Evolutionary conservation across 1,140 invertebrate species (phyloP), one percentile per base, ranked within the genome.

Genomic region (Pseudomyrmex pallidus): DNA sequence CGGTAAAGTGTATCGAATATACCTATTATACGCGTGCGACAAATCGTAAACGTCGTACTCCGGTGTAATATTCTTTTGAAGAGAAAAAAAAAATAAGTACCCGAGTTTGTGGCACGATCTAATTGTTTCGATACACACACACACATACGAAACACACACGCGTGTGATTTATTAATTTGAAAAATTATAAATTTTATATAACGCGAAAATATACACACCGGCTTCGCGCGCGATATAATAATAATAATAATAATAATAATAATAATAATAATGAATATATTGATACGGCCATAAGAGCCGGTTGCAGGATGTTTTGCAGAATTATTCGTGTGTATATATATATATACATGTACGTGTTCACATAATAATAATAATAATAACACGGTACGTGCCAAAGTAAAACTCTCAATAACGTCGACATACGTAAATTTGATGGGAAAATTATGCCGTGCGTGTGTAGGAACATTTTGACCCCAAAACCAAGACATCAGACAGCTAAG

Each of bases 401-500:
- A 70, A n/a, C 20, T 78, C 44, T 25, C 25, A 25, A 76, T 57
- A 48, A 20, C 35, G 2, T 59, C 44, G 15, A 48, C 12, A n/a
- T 15, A 52, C 15, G 12, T 25, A 44, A 78, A 78, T 15, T 2
- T 68, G 20, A 80, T 72, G 56, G 59, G 20, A 44, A 61, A 57
- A 72, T 59, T 80, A 68, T 15, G 9, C 15, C 25, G 54, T 50
- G 46, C 46, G 10, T 35, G 22, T 20, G 15, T 2, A 64, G 46
- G 48, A 74, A 63, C 64, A 77, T 67, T 77, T 46, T 56, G 20
- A 61, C 46, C n/a, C 4, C 8, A 57, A 72, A 72, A 59, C n/a
- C 50, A n/a, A 1, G 35, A n/a, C 35, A 61, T 70, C 12, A 52
- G 20, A 59, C n/a, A 15, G 35, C 7, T 80, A 35, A 80, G 22